Conservation (phyloP, 2,113 vertebrate genomes). For the Grus americana region DNA sequence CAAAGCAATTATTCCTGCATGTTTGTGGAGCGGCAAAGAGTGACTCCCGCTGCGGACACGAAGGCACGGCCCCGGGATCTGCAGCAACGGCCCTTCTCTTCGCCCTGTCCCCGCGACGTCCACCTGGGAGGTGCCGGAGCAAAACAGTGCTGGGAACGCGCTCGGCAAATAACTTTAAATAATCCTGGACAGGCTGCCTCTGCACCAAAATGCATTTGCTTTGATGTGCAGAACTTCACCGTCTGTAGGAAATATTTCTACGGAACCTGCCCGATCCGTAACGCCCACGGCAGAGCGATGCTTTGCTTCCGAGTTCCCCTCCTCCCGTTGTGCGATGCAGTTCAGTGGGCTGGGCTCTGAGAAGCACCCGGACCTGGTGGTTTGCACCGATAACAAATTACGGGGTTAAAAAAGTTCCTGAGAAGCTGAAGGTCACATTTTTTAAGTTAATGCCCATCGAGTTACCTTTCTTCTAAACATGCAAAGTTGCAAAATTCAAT, state of each 20-base stretch:
- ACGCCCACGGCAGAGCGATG: too few species aligned
- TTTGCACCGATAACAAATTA: neutral
- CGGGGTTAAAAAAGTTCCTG: neutral
- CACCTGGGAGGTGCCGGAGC: too few species aligned
- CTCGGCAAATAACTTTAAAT: neutral
- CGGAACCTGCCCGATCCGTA: neutral
- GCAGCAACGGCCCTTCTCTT: neutral
- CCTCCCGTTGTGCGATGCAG: neutral
- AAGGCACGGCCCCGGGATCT: neutral
- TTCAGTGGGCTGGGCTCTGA: neutral
- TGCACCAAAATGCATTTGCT: neutral
- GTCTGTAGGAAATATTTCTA: neutral
- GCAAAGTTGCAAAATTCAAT: neutral
- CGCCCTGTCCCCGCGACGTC: too few species aligned
- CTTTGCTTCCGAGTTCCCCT: neutral
- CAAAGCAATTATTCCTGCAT: neutral
- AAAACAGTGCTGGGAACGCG: neutral
- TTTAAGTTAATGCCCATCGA: neutral
- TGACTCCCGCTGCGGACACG: fast-evolving
- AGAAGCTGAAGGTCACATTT: neutral
- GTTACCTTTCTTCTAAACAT: neutral
- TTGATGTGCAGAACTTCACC: neutral
- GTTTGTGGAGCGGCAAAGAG: neutral
- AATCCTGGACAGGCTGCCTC: neutral
- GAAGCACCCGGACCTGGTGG: fast-evolving